A percentile compares a stretch with the other conserved stretches of the same genome.
Conservation (phyloP, 2,888 invertebrate genomes). For the Odontocolon sp. region DNA sequence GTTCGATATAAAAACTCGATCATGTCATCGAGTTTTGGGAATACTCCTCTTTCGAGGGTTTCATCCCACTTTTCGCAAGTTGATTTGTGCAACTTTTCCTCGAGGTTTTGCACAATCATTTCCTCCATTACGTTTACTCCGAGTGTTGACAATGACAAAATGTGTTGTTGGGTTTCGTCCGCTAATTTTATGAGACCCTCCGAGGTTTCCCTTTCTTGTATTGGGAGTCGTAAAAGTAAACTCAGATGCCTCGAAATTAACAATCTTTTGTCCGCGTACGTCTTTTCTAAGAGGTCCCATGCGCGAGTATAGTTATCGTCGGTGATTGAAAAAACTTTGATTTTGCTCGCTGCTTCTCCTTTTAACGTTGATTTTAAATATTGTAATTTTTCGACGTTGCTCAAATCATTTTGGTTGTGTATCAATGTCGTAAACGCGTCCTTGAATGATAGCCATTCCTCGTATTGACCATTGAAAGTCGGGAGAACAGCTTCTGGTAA, state of each 20-base stretch:
- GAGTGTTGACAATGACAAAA: background rate
- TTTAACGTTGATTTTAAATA: conserved; percentile 40
- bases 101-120: background rate
- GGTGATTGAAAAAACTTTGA: conserved; percentile 37
- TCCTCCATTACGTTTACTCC: background rate
- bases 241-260: conserved; percentile 48
- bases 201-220: conserved; percentile 7
- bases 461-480: conserved; percentile 34
- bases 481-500: conserved; percentile 34
- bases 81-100: background rate
- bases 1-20: conserved; percentile 26
- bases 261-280: conserved; percentile 29
- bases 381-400: conserved; percentile 45
- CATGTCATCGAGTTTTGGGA: conserved; percentile 17
- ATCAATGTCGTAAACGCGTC: conserved; percentile 53
- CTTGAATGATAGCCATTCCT: conserved; percentile 57
- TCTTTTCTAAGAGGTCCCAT: no score
- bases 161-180: background rate
- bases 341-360: conserved; percentile 35
- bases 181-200: background rate
- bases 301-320: conserved; percentile 35
- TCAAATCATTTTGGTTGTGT: conserved; percentile 15
- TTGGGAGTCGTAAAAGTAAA: conserved; percentile 9
- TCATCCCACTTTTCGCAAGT: conserved; percentile 16
- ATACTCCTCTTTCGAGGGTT: conserved; percentile 9